phyloP scores from a whole-genome alignment of 2,888 invertebrate species.

The Dasysyrphus tricinctus region DNA sequence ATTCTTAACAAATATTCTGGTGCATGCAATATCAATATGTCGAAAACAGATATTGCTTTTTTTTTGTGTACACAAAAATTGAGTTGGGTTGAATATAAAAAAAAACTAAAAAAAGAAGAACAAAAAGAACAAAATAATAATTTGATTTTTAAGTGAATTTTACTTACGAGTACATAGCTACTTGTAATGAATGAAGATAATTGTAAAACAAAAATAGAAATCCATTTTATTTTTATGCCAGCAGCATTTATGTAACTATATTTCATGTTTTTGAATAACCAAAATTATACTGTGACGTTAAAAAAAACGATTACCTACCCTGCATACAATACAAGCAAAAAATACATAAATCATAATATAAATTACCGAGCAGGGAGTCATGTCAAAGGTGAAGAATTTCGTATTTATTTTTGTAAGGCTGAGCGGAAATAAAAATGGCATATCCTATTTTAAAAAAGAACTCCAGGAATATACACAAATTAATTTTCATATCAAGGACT shows the following conservation, averaged over 20 bases:
- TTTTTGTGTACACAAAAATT: neutral
- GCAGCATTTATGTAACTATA: neutral
- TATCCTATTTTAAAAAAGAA: neutral
- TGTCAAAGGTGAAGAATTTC: neutral
- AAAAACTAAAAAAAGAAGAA: no score
- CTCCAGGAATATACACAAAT: neutral
- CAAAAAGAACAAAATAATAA: neutral
- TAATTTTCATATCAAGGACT: neutral
- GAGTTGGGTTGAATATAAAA: neutral
- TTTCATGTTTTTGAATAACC: no score
- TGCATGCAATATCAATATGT: conserved; percentile 33
- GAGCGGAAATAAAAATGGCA: neutral
- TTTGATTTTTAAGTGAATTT: conserved; percentile 4
- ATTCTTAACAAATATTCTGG: conserved; percentile 19
- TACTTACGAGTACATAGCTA: neutral
- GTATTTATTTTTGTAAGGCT: neutral
- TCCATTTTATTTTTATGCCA: neutral
- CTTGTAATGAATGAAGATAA: neutral
- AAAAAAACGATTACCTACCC: no score
- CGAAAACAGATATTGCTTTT: conserved; percentile 27
- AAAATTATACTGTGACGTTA: no score
- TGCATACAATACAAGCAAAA: no score
- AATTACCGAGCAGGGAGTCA: neutral
- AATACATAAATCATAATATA: no score
- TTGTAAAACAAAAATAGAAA: neutral